phyloP scores from a whole-genome alignment of 2,113 vertebrate species.

The Trochalopteron elliotii region DNA sequence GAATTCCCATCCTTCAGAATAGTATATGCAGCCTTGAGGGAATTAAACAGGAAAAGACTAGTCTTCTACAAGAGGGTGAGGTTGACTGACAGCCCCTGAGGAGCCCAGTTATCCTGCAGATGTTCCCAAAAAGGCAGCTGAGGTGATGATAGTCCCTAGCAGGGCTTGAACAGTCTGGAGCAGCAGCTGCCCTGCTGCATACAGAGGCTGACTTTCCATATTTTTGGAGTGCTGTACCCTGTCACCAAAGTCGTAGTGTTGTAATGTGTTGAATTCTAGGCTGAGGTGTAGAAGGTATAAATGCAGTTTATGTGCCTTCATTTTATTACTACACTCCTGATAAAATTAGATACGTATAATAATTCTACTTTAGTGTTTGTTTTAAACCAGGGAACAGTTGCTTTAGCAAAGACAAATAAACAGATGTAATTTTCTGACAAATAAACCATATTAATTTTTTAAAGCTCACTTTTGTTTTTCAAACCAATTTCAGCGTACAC shows the following conservation, averaged over 20 bases:
- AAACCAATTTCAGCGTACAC: not conserved
- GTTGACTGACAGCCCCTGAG: not conserved
- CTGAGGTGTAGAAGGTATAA: not conserved
- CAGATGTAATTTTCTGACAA: not conserved
- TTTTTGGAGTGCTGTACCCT: not conserved
- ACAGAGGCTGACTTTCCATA: rapidly evolving
- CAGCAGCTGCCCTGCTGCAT: not conserved
- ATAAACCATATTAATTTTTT: not conserved
- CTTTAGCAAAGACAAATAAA: not conserved
- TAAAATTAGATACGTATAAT: not conserved
- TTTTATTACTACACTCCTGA: not conserved
- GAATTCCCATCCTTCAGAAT: not conserved
- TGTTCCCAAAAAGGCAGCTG: not conserved
- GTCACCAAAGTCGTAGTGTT: not conserved
- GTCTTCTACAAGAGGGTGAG: not conserved
- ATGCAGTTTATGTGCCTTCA: not conserved
- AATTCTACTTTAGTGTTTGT: not conserved
- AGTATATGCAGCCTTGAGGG: not conserved
- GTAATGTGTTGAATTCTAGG: not conserved
- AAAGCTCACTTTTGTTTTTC: not conserved
- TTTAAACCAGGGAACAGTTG: not conserved
- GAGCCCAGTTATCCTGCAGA: not conserved
- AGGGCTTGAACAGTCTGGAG: not conserved
- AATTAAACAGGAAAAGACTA: not conserved
- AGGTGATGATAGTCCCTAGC: not conserved